These are phyloP conservation scores for Cyanoderma ruficeps DNA, from an alignment of 2,113 vertebrate genomes.

Conservation along the genomic window DNA sequence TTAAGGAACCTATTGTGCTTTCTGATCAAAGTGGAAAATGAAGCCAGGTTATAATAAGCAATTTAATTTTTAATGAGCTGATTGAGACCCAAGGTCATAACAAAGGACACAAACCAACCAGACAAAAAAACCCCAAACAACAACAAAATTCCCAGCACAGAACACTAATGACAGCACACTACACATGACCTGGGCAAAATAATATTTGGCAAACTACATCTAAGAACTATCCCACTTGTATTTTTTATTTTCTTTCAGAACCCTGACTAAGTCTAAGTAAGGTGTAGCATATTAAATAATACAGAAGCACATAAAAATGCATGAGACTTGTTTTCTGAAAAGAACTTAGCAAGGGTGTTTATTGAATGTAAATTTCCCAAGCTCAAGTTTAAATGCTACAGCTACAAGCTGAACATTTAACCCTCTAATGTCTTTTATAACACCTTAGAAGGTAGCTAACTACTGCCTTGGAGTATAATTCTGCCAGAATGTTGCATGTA, in stretches of 20 bases:
- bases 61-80: conserved; percentile 83
- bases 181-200: conserved; percentile 47
- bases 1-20: conserved; percentile 71
- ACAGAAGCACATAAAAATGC: conserved; percentile 61
- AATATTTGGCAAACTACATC: conserved; percentile 53
- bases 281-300: conserved; percentile 66
- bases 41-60: conserved; percentile 76
- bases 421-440: background rate
- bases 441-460: background rate
- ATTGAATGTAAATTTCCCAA: conserved; percentile 51
- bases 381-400: conserved; percentile 30
- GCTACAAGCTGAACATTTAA: background rate
- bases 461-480: background rate
- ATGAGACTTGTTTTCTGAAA: conserved; percentile 38
- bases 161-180: conserved; percentile 57
- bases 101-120: conserved; percentile 57
- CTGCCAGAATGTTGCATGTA: background rate
- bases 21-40: conserved; percentile 77
- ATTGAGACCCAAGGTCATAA: conserved; percentile 73
- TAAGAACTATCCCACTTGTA: conserved; percentile 16
- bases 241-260: conserved; percentile 56
- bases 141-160: conserved; percentile 45
- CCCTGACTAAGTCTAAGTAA: conserved; percentile 40
- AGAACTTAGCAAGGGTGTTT: conserved; percentile 35
- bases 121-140: conserved; percentile 56